Evolutionary conservation across 2,888 invertebrate genomes (phyloP), one percentile per base, ranked within the genome.

Genomic region (Leptopterna dolabrata): DNA sequence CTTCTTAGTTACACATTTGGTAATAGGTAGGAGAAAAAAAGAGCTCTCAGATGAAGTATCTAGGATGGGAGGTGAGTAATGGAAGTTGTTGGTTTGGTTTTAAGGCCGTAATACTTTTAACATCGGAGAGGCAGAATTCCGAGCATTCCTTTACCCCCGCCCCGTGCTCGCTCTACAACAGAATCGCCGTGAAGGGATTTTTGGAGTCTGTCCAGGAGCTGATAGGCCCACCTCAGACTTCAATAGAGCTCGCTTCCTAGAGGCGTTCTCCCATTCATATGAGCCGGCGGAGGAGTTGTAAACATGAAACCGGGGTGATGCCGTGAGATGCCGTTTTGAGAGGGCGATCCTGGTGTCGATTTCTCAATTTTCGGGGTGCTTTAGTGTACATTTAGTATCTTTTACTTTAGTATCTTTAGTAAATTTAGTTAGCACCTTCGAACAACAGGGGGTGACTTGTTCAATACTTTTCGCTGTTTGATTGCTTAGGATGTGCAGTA

Each of bases 231-330:
- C 47, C 78, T 41, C 78, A 24, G 73, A 41, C 73, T 73, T 73
- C 73, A 41, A 73, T 73, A 73, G 36, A 30, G 73, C n/a, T 19
- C 36, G 27, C 30, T 71, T 27, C 71, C 29, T 16, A 24, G 14
- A 73, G 73, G 73, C 41, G 73, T 30, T 16, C 30, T 73, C 73
- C 73, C 73, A 73, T 73, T 73, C 73, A 73, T 73, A 73, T 73
- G 73, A n/a, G 36, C 30, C 73, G 30, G 30, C 36, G 13, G 73
- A 73, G 36, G 41, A 41, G 73, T 36, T 36, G 36, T 73, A 73
- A 73, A 73, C 73, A 73, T 41, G n/a, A 41, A 41, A 16, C 19
- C 36, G 73, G 16, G 73, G 73, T 73, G 16, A 71, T 71, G 55
- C 55, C 55, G 55, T 55, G 55, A 55, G 1, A 63, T n/a, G 24